Evolutionary conservation across 2,113 vertebrate genomes (phyloP), one percentile per base, ranked within the genome.

Genomic region (Anoplopoma fimbria): DNA sequence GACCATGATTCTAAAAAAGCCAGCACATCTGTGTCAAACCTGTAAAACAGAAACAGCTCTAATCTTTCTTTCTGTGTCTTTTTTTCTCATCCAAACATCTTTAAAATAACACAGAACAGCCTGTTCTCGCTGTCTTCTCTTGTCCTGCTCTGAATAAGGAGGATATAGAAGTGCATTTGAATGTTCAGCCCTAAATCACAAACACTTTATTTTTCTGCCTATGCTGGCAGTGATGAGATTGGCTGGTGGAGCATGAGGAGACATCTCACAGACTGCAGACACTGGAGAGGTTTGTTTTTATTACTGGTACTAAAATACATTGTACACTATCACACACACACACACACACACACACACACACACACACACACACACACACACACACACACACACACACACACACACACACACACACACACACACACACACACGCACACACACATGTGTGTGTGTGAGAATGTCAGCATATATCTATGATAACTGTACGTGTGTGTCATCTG

Each of bases 71-170:
- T 58, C 38, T 68, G 69, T 42, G 31, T 25, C 25, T 57, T 57
- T 63, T 6, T 51, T 23, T 47, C 55, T 69, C 9, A 8, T 77
- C 36, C 60, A 51, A 45, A 45, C 34, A 40, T 70, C 75, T 77
- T 75, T 42, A 63, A 51, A 79, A 58, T 69, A 74, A 53, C 58
- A 69, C 34, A 62, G 69, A 71, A 47, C 73, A 76, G 60, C 60
- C 61, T 42, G 82, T 80, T 69, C 65, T 40, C 9, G 31, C 64
- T 63, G 31, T 62, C 51, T 62, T 38, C 45, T 71, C 45, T 17
- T 42, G n/a, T 75, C 40, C 21, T 58, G 38, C 63, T 69, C 47
- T 36, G n/a, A 55, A 38, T 23, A 38, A 40, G 23, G 33, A 80
- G 51, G 36, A 73, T 80, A 79, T 64, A 33, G 72, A 75, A 75